Percentiles rank a stretch among this genome's conserved stretches.
These are phyloP conservation scores for Coreoperca whiteheadi DNA, from an alignment of 2,113 vertebrate species.

Conservation along the genomic window DNA sequence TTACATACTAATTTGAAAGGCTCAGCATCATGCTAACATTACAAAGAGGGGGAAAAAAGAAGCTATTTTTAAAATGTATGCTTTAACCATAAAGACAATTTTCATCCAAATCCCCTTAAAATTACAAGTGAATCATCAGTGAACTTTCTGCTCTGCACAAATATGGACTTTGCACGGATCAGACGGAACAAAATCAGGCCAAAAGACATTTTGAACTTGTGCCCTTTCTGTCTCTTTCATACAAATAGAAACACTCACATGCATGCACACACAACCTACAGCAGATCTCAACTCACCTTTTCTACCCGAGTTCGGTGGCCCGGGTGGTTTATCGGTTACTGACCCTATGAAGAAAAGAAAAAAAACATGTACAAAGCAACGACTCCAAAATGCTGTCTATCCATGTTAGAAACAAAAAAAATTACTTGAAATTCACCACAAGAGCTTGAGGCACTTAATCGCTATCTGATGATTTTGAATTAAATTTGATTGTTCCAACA, in stretches of 20 bases:
- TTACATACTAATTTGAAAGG: not conserved
- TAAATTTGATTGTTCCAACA: not conserved
- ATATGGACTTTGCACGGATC: constrained; percentile 59
- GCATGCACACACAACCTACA: constrained; percentile 64
- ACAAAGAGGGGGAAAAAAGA: not conserved
- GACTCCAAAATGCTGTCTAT: not conserved
- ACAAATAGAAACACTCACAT: constrained; percentile 34
- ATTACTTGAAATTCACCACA: not conserved
- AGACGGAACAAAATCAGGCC: constrained; percentile 35
- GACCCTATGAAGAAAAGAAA: constrained; percentile 86
- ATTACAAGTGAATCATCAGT: not conserved
- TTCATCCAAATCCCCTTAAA: not conserved
- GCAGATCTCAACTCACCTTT: constrained; percentile 96
- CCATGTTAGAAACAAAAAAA: not conserved
- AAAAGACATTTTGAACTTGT: constrained; percentile 38
- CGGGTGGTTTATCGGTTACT: constrained; percentile 94
- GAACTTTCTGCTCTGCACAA: constrained; percentile 49
- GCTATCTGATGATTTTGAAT: not conserved
- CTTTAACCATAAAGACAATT: not conserved
- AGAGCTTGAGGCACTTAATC: not conserved
- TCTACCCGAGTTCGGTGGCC: constrained; percentile 92
- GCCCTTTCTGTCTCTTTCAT: constrained; percentile 25
- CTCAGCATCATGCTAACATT: not conserved
- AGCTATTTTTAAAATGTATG: not conserved
- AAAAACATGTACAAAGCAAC: constrained; percentile 51